phyloP scores from a whole-genome alignment of 2,797 vertebrate species.

The Syngnathus rostellatus region DNA sequence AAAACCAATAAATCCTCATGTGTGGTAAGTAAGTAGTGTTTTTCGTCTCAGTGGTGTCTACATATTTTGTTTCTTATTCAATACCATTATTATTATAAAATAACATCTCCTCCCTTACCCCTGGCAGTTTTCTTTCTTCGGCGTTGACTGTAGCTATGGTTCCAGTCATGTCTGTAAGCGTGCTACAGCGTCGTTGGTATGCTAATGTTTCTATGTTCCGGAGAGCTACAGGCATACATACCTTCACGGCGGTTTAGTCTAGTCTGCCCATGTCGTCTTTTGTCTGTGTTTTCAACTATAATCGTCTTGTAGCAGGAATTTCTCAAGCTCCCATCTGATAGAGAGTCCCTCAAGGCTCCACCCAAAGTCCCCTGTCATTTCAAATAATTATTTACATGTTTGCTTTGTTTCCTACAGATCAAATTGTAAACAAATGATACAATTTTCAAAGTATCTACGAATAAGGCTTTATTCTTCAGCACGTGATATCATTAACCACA shows the following conservation, averaged over 20 bases:
- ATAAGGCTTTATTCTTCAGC: neutral
- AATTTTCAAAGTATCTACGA: neutral
- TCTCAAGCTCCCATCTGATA: too few relatives aligned
- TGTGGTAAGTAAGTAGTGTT: neutral
- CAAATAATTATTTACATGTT: neutral
- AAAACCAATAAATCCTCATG: neutral
- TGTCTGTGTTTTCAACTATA: neutral
- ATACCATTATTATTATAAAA: neutral
- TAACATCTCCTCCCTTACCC: neutral
- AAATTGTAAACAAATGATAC: neutral
- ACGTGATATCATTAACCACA: neutral
- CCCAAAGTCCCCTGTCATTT: neutral
- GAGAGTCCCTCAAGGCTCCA: too few relatives aligned
- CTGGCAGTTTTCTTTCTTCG: neutral
- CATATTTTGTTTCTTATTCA: neutral
- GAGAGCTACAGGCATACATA: neutral
- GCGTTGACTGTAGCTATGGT: neutral
- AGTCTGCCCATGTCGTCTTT: neutral
- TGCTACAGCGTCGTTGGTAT: neutral
- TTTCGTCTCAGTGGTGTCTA: neutral
- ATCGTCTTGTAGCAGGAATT: neutral
- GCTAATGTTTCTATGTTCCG: neutral
- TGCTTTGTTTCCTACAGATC: neutral
- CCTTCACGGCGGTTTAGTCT: neutral
- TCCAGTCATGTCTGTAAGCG: neutral